phyloP scores from a whole-genome alignment of 2,888 invertebrate species.

The Dryomyza anilis region DNA sequence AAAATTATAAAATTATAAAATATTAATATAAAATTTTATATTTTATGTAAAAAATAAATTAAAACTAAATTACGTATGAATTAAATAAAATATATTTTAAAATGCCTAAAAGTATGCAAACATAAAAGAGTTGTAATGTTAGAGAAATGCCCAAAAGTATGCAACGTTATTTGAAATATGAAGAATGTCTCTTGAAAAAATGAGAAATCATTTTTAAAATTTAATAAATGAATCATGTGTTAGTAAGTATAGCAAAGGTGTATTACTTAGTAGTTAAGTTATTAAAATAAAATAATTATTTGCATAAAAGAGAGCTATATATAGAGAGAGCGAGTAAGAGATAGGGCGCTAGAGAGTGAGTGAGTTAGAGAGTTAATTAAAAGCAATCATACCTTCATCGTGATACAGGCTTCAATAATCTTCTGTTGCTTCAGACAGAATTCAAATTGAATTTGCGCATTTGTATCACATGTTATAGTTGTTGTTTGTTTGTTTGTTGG shows the following conservation, averaged over 20 bases:
- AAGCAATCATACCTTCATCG: conserved; percentile 78
- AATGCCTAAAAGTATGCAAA: conserved; percentile 13
- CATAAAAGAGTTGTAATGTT: too few species aligned
- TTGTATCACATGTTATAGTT: conserved; percentile 50
- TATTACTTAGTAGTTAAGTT: neutral
- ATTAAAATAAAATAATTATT: conserved; percentile 18
- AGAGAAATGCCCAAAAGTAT: neutral
- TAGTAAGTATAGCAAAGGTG: neutral
- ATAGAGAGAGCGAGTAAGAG: conserved; percentile 2
- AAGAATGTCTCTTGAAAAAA: neutral
- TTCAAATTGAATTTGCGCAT: conserved; percentile 47
- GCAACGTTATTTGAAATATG: neutral
- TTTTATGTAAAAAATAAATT: neutral
- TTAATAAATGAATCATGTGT: too few species aligned
- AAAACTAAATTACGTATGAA: too few species aligned
- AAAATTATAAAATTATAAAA: conserved; percentile 2
- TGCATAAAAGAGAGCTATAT: conserved; percentile 8
- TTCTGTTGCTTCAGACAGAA: conserved; percentile 72
- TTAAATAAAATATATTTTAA: neutral
- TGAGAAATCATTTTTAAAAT: neutral
- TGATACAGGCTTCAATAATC: conserved; percentile 94
- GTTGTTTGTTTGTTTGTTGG: neutral
- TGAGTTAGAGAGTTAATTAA: conserved; percentile 19
- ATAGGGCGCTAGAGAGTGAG: conserved; percentile 9
- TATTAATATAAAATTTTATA: neutral